Evolutionary conservation across 1,140 invertebrate species (phyloP).

Genomic region (Drosophila funebris): DNA sequence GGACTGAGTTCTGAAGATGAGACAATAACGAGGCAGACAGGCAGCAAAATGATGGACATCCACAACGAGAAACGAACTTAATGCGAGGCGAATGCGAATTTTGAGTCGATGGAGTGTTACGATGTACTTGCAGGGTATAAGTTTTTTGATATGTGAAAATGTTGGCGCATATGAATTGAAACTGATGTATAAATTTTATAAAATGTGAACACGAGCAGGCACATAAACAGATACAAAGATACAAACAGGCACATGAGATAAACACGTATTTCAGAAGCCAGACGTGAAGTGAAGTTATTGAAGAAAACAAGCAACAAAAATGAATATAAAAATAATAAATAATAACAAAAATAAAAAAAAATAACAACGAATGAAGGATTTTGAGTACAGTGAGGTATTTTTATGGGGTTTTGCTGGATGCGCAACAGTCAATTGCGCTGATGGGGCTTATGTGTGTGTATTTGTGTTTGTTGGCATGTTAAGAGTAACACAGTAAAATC

Average conservation of each 20-base stretch:
- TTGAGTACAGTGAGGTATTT: constrained; percentile 10
- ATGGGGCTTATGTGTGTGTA: constrained; percentile 6
- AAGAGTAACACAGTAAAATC: constrained; percentile 51
- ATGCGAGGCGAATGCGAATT: constrained; percentile 26
- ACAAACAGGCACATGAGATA: constrained; percentile 5
- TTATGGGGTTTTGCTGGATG: constrained; percentile 34
- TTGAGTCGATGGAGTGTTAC: constrained; percentile 19
- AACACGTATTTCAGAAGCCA: constrained; percentile 13
- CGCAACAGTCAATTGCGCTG: constrained; percentile 33
- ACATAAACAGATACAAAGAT: constrained; percentile 13
- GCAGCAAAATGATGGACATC: too few relatives aligned
- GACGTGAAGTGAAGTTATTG: constrained; percentile 49
- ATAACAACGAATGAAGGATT: constrained; percentile 31
- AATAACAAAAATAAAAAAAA: constrained; percentile 35
- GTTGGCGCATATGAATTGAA: constrained; percentile 34
- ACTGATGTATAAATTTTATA: constrained; percentile 31
- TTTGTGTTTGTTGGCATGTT: too few relatives aligned
- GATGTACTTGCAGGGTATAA: constrained; percentile 1
- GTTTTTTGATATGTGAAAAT: constrained; percentile 35
- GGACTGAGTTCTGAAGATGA: background rate
- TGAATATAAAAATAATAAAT: constrained; percentile 25
- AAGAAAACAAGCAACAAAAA: constrained; percentile 35
- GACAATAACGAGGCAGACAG: background rate
- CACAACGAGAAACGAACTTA: constrained; percentile 22
- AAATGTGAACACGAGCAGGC: constrained; percentile 43